These are phyloP conservation scores for Pseudopipra pipra DNA, from an alignment of 2,113 vertebrate genomes.

Conservation along the genomic window DNA sequence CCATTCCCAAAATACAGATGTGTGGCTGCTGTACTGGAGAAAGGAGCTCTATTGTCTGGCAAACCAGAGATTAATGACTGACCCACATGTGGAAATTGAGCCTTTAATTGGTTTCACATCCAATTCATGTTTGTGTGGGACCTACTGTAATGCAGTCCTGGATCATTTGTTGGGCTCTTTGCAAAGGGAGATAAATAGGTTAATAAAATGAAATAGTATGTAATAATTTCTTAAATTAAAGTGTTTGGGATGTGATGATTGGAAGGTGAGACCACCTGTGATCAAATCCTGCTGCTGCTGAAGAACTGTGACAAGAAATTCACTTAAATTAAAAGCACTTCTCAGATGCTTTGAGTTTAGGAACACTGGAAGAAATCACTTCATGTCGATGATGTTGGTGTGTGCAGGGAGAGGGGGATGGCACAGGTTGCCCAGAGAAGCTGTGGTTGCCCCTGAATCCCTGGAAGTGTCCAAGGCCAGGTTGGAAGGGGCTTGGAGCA, in stretches of 20 bases:
- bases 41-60: background rate
- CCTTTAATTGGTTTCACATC: slow-evolving; percentile 21
- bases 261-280: background rate
- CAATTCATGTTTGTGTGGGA: background rate
- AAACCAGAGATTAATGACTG: background rate
- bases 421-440: background rate
- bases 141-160: background rate
- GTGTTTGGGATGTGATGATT: background rate
- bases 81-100: background rate
- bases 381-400: background rate
- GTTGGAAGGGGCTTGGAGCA: background rate
- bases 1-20: background rate
- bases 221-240: slow-evolving; percentile 7
- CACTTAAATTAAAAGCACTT: background rate
- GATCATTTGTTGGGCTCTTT: background rate
- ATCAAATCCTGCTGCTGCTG: background rate
- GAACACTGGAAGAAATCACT: background rate
- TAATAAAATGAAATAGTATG: background rate
- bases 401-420: background rate
- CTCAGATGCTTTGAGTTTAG: background rate
- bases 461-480: background rate
- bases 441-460: background rate
- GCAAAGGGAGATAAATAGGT: background rate
- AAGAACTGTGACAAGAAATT: background rate
- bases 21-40: background rate